These are phyloP conservation scores for Petromus typicus DNA, from an alignment of 2,113 vertebrate species.

Conservation along the genomic window DNA sequence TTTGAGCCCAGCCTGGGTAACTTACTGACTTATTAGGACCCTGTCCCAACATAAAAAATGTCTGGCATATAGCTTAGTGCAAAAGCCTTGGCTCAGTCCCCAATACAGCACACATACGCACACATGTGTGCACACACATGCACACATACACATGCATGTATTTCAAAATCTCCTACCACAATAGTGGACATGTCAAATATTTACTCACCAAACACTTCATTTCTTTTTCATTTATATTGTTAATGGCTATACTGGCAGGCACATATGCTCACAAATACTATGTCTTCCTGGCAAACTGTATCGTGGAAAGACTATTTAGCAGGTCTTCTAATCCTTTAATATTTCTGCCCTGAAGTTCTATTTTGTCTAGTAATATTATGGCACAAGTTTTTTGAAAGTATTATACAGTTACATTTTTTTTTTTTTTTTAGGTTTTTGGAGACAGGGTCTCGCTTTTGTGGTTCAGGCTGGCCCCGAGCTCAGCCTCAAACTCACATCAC, in stretches of 20 bases:
- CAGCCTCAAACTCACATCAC: too few relatives aligned
- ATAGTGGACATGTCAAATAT: neutral
- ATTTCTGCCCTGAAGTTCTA: neutral
- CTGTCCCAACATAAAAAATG: neutral
- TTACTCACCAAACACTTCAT: conserved; percentile 9
- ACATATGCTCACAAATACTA: neutral
- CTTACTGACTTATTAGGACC: neutral
- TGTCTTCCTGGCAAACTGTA: too few relatives aligned
- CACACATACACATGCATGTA: neutral
- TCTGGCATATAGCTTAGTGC: neutral
- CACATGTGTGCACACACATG: neutral
- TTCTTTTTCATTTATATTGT: neutral
- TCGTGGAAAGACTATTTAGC: neutral
- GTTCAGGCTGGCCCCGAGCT: too few relatives aligned
- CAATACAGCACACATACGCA: neutral
- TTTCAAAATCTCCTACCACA: neutral
- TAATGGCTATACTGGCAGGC: neutral
- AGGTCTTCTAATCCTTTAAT: conserved; percentile 1
- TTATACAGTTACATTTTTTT: neutral
- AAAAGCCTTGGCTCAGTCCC: neutral
- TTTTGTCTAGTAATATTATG: neutral
- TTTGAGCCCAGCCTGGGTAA: neutral
- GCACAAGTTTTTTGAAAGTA: neutral
- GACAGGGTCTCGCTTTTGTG: too few relatives aligned
- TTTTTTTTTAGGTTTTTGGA: too few relatives aligned